These are phyloP conservation scores for Octonoba sinensis DNA, from an alignment of 2,888 invertebrate genomes.

Conservation along the genomic window DNA sequence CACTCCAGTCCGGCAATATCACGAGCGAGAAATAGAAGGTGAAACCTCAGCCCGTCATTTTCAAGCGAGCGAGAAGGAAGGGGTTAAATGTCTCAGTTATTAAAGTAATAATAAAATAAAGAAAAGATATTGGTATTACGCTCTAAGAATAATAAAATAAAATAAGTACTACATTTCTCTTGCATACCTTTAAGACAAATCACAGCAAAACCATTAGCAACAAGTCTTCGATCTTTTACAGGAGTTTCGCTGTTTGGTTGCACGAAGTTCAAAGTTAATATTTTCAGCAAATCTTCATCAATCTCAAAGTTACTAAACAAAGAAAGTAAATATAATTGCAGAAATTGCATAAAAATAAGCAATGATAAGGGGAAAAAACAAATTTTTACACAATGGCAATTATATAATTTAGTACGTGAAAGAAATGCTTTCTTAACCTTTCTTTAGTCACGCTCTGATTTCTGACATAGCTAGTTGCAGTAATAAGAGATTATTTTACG, in stretches of 20 bases:
- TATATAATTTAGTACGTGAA: too few relatives aligned
- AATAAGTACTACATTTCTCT: background rate
- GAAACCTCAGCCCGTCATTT: too few relatives aligned
- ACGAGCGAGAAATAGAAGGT: too few relatives aligned
- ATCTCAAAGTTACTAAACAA: slow-evolving; percentile 2
- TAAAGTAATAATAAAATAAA: background rate
- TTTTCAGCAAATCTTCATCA: background rate
- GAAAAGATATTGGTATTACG: background rate
- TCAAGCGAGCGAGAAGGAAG: background rate
- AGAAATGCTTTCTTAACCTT: too few relatives aligned
- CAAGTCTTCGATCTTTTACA: slow-evolving; percentile 21
- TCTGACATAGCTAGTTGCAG: too few relatives aligned
- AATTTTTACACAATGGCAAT: too few relatives aligned
- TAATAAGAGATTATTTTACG: too few relatives aligned
- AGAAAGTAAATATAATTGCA: background rate
- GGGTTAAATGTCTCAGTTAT: background rate
- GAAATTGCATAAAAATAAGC: too few relatives aligned
- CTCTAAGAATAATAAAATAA: background rate
- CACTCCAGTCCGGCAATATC: too few relatives aligned
- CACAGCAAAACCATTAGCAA: slow-evolving; percentile 46
- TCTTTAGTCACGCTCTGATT: too few relatives aligned
- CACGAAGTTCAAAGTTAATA: background rate
- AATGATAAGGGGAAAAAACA: too few relatives aligned
- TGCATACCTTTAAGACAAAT: background rate
- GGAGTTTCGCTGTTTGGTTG: too few relatives aligned